phyloP scores from a whole-genome alignment of 2,113 vertebrate genomes.

The Oryctolagus cuniculus region DNA sequence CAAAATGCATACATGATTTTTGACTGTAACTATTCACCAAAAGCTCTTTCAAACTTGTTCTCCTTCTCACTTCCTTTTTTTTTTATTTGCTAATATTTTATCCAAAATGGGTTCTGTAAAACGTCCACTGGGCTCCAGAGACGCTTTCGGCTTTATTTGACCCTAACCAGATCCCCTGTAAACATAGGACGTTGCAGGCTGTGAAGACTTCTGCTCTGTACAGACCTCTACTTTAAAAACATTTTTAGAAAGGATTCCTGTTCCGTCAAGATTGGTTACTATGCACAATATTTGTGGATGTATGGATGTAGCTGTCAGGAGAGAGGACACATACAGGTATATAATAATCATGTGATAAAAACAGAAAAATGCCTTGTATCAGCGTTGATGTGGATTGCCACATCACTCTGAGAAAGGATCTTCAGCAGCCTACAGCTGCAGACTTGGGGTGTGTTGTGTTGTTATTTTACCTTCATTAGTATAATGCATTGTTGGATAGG shows the following conservation, averaged over 20 bases:
- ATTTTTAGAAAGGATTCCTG: neutral
- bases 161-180: accelerated
- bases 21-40: accelerated
- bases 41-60: neutral
- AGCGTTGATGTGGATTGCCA: neutral
- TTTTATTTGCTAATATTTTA: neutral
- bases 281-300: neutral
- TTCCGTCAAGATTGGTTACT: neutral
- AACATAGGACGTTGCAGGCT: too few relatives aligned
- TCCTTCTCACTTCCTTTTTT: neutral
- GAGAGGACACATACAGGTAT: neutral
- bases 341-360: neutral
- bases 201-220: neutral
- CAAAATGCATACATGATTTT: neutral
- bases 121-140: accelerated
- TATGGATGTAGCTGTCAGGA: neutral
- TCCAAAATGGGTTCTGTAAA: neutral
- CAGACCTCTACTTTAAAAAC: neutral
- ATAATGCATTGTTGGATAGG: neutral
- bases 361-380: neutral
- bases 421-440: neutral
- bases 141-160: neutral
- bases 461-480: neutral
- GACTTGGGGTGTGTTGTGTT: neutral
- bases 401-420: neutral